Percentiles rank a stretch among this genome's conserved stretches.
phyloP scores from a whole-genome alignment of 2,797 vertebrate genomes.

The Parambassis ranga region DNA sequence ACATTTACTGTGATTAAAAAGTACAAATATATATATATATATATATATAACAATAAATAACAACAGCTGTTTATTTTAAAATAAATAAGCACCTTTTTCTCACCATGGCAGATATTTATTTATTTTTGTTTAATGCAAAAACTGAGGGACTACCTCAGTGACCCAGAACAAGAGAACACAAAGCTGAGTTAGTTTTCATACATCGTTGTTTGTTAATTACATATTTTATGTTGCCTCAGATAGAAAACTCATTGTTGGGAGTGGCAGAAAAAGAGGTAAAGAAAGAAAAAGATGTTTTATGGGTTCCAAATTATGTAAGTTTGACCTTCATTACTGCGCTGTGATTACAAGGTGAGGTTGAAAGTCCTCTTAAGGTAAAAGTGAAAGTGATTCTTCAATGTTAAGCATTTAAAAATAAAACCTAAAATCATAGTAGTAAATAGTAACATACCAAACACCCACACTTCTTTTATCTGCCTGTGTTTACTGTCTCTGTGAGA shows the following conservation, averaged over 20 bases:
- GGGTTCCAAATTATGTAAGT: neutral
- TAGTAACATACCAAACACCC: no score
- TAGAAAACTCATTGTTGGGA: neutral
- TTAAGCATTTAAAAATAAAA: no score
- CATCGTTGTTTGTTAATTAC: neutral
- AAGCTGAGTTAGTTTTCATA: neutral
- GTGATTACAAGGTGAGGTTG: neutral
- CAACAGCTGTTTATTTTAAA: no score
- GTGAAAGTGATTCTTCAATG: neutral
- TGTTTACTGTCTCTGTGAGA: slow-evolving; percentile 57
- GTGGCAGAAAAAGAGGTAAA: neutral
- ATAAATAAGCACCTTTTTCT: neutral
- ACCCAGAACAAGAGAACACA: neutral
- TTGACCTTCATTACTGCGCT: neutral
- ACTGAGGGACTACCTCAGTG: neutral
- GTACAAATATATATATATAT: no score
- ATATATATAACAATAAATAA: no score
- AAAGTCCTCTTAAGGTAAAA: neutral
- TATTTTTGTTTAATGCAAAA: neutral
- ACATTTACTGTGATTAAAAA: no score
- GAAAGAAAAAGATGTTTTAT: neutral
- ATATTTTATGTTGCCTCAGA: neutral
- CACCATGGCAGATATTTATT: neutral
- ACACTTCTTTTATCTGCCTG: no score
- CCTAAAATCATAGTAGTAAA: neutral